Base-by-base conservation (phyloP, 2,113 vertebrate genomes). In the Oreocharis arfaki region DNA sequence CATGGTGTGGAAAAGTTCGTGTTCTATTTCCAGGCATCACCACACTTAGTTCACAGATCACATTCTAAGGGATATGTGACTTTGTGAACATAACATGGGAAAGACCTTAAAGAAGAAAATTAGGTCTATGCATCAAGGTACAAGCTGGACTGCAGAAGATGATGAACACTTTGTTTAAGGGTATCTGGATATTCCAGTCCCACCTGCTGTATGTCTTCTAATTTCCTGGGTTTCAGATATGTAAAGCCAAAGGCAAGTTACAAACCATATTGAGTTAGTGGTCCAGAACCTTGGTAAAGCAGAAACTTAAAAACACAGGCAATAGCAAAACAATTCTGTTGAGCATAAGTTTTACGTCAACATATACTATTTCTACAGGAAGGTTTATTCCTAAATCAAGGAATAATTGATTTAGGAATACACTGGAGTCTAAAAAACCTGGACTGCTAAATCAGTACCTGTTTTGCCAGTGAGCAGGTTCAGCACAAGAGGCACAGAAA, bases 41-140 rank as follows among this genome's bases (percentile, higher is more conserved):
- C 21, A 92, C 44, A 3, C 49, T 59, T 7, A 53, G 37, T 70
- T 68, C 76, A 80, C 42, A 80, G 20, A 70, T 55, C 20, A 46
- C 32, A 69, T 64, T 71, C 53, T 67, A 87, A 78, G 23, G 61
- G 30, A 52, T 60, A 39, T 0, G 1, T 18, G 33, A 56, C 75
- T 85, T 65, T 7, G 18, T 84, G 74, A 91, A 91, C 16, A 26
- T 30, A 67, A 57, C 30, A 52, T 32, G 35, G 49, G 35, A 85
- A 93, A 90, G 16, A 75, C 11, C n/a, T 50, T 71, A 24, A 80
- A 83, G 76, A 84, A 42, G 16, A 86, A 89, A 73, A 57, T 37
- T n/a, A 33, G 23, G 50, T 53, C 33, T 79, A 7, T 68, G 27
- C 39, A 67, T 44, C 63, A 50, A n/a, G 21, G 46, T 50, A 59